Conservation (phyloP, 1,140 invertebrate genomes). For the Danaus melanippus region DNA sequence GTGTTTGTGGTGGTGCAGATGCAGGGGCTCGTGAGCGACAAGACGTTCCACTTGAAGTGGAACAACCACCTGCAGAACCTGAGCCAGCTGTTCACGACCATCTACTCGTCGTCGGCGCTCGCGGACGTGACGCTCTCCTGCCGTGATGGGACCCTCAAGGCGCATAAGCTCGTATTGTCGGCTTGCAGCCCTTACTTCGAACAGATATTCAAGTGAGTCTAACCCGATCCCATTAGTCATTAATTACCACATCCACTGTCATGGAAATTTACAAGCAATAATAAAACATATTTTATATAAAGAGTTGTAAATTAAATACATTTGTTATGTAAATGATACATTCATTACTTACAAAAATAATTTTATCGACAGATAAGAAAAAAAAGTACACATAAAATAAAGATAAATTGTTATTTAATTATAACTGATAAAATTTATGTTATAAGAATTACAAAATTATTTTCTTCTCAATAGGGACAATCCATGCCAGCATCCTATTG, state of each 20-base stretch:
- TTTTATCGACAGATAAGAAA: constrained; percentile 54
- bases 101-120: constrained; percentile 79
- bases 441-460: constrained; percentile 9
- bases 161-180: constrained; percentile 81
- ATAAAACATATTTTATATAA: constrained; percentile 1
- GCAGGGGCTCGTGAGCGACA: constrained; percentile 73
- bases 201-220: constrained; percentile 77
- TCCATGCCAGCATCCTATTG: constrained; percentile 81
- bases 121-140: constrained; percentile 79
- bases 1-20: constrained; percentile 68
- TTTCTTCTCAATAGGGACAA: constrained; percentile 71
- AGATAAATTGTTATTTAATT: constrained; percentile 40
- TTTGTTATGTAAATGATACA: constrained; percentile 20
- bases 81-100: constrained; percentile 78
- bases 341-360: constrained; percentile 24
- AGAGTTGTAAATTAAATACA: constrained; percentile 7
- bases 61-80: constrained; percentile 83
- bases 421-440: constrained; percentile 24
- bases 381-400: constrained; percentile 34
- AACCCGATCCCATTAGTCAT: constrained; percentile 12
- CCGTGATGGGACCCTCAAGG: constrained; percentile 77
- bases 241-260: not conserved
- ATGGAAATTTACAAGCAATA: not conserved
- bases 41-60: constrained; percentile 82
- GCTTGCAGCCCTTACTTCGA: constrained; percentile 85